Evolutionary conservation across 2,113 vertebrate species (phyloP), one percentile per base, ranked within the genome.

Genomic region (Callospermophilus lateralis): DNA sequence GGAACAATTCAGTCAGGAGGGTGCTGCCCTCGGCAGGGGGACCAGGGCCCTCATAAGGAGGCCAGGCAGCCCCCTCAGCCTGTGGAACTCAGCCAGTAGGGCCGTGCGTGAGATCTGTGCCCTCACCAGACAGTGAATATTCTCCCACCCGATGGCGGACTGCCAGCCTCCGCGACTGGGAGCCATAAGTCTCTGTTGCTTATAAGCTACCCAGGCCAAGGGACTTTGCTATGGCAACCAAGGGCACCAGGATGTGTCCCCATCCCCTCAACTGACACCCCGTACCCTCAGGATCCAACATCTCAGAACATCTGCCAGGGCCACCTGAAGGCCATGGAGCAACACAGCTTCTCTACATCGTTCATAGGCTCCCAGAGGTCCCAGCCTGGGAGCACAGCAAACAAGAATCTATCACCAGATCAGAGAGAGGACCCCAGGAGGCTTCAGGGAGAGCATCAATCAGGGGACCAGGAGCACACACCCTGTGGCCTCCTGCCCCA

Each of bases 221-320:
- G 28, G 2, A 6, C 73, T 58, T 53, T 15, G 13, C 30, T 20
- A 32, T 5, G 51, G 79, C n/a, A 79, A 37, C 4, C 37, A 15
- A 4, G 53, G 0, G 32, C 30, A 79, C 63, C 1, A 3, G 16
- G 28, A n/a, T 4, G 10, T n/a, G 37, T n/a, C 6, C 26, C 61
- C 24, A 7, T 2, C 4, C 39, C 42, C 72, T 68, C 34, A 13
- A 16, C 65, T 20, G 53, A 45, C 19, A 10, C n/a, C 74, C 63
- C 73, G 55, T 22, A 26, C 74, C 16, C 42, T 73, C 32, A 45
- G n/a, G 42, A n/a, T 42, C 58, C 37, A 32, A 6, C 30, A 17
- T 17, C n/a, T 28, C 68, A 26, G 28, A 20, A 61, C n/a, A 5
- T 9, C 0, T 15, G 17, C 11, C 19, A 8, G 45, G 73, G 53